phyloP scores from a whole-genome alignment of 2,797 vertebrate species.

The Scarus forsteni region DNA sequence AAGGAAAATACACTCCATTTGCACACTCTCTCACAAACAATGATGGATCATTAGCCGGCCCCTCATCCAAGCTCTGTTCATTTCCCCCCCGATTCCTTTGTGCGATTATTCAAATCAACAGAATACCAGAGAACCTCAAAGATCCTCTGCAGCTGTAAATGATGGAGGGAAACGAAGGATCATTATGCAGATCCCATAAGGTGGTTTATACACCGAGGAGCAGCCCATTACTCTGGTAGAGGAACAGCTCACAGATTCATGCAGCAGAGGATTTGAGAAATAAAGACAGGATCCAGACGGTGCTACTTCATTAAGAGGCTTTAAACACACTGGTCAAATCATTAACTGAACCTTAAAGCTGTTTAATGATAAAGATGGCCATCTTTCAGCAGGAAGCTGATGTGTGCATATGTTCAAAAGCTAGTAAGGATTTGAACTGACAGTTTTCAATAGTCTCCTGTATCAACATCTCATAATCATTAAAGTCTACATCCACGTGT shows the following conservation, averaged over 20 bases:
- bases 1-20: not conserved
- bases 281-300: not conserved
- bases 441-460: too few species aligned
- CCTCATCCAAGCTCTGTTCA: not conserved
- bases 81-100: conserved; percentile 28
- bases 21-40: not conserved
- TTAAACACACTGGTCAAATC: not conserved
- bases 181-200: conserved; percentile 11
- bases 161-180: not conserved
- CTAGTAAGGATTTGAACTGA: too few species aligned
- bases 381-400: not conserved
- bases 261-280: not conserved
- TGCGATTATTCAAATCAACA: conserved; percentile 39
- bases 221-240: conserved; percentile 8
- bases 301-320: not conserved
- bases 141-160: conserved; percentile 21
- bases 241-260: not conserved
- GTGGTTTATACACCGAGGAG: conserved; percentile 1
- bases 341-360: not conserved
- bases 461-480: too few species aligned
- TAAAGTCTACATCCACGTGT: too few species aligned
- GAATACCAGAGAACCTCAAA: conserved; percentile 12
- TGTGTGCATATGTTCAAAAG: not conserved
- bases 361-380: not conserved
- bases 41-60: conserved; percentile 16